Percentiles rank a stretch among this genome's conserved stretches.
These are phyloP conservation scores for Nothobranchius furzeri DNA, from an alignment of 2,113 vertebrate species.

Conservation along the genomic window DNA sequence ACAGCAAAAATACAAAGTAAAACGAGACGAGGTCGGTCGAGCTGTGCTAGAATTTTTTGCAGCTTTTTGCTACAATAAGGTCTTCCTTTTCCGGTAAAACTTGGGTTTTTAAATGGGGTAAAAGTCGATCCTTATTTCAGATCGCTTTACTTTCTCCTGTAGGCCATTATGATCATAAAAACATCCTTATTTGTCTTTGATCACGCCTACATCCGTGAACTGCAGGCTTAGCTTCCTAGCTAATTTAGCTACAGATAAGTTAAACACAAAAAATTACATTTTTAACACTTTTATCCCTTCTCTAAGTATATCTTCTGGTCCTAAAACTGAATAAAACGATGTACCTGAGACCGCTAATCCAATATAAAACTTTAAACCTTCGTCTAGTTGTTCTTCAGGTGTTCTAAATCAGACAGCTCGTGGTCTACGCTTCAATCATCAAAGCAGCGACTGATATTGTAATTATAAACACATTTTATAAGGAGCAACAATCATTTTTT, in stretches of 20 bases:
- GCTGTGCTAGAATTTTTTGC: neutral
- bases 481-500: too few species aligned
- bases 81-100: neutral
- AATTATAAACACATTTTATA: too few species aligned
- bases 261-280: neutral
- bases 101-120: neutral
- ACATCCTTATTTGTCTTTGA: neutral
- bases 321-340: too few species aligned
- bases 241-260: constrained; percentile 3
- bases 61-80: neutral
- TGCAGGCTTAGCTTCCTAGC: neutral
- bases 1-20: neutral
- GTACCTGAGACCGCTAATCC: too few species aligned
- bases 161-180: too few species aligned
- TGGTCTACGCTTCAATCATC: too few species aligned
- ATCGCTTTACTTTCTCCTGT: rapidly evolving
- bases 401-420: too few species aligned
- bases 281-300: neutral
- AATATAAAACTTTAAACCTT: too few species aligned
- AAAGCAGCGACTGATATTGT: too few species aligned
- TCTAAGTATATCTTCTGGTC: too few species aligned
- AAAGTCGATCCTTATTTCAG: neutral
- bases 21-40: neutral
- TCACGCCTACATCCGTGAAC: neutral
- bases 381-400: too few species aligned